These are phyloP conservation scores for Diogma glabrata DNA, from an alignment of 2,888 invertebrate genomes.

Conservation along the genomic window DNA sequence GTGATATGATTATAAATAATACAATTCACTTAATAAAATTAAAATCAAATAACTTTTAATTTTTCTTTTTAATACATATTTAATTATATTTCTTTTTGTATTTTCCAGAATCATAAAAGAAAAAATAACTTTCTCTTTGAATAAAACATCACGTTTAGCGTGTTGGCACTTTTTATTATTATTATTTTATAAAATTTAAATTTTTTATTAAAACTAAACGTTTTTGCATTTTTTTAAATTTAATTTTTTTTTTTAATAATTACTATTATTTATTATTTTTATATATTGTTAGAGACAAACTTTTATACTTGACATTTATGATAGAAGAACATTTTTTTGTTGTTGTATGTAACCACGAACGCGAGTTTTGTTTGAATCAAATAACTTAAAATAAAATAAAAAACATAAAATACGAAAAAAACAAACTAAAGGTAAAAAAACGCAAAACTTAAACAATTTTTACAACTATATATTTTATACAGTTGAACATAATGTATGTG, in stretches of 20 bases:
- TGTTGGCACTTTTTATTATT: constrained; percentile 5
- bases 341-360: constrained; percentile 5
- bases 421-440: too few species aligned
- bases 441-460: too few species aligned
- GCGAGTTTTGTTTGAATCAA: constrained; percentile 4
- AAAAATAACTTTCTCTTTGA: constrained; percentile 8
- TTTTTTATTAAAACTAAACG: too few species aligned
- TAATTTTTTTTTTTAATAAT: not conserved
- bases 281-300: not conserved
- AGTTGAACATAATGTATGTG: too few species aligned
- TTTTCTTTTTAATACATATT: not conserved
- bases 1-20: too few species aligned
- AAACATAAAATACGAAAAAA: too few species aligned
- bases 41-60: not conserved
- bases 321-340: not conserved
- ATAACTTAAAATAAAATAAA: too few species aligned
- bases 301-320: not conserved
- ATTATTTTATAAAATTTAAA: too few species aligned
- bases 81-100: not conserved
- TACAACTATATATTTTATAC: too few species aligned
- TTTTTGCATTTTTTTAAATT: not conserved
- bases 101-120: constrained; percentile 2
- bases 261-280: not conserved
- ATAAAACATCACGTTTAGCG: constrained; percentile 5
- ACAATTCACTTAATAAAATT: too few species aligned